Evolutionary conservation across 2,888 invertebrate species (phyloP), one percentile per base, ranked within the genome.

Genomic region (Ditula angustiorana): DNA sequence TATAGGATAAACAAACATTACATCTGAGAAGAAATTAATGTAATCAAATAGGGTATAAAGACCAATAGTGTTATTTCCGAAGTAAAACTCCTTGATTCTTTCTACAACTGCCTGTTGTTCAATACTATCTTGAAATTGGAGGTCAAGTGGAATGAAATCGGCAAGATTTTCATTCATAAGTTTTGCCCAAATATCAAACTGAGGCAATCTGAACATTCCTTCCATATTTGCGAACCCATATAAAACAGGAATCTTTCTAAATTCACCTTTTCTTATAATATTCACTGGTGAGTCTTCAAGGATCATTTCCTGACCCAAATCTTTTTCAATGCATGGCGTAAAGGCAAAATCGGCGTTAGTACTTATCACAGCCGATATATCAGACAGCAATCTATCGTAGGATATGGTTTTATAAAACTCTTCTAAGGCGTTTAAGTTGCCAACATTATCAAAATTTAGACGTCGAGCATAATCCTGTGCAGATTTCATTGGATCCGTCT

Each of bases 281-380:
- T n/a, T n/a, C n/a, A 77, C 55, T 5, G 87, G 86, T 24, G 74
- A 70, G 35, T 83, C 81, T 0, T 74, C 68, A 0, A 87, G 67
- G 66, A 86, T 81, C 37, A 62, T 71, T 50, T 77, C 80, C 53
- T 75, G 46, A 5, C 70, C 2, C 30, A 49, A 10, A 13, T 37
- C 26, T 5, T 33, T 58, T 13, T 58, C 57, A 33, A 58, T 30
- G 21, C 57, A 58, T 10, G 57, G 57, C 7, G 13, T 13, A 16
- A 58, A 58, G 0, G 1, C n/a, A 1, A 58, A 33, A 44, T 57
- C 30, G 11, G 11, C 0, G 13, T 33, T 13, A 5, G 30, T 13
- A 23, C 23, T 46, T 2, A 0, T 0, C 2, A 33, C 1, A 2
- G 2, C 0, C 10, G 33, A 13, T 30, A 16, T 11, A 47, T 58